Percentiles rank a stretch among this genome's conserved stretches.
Evolutionary conservation across 2,888 invertebrate species (phyloP).

Genomic region (Dolichomitus sp.): DNA sequence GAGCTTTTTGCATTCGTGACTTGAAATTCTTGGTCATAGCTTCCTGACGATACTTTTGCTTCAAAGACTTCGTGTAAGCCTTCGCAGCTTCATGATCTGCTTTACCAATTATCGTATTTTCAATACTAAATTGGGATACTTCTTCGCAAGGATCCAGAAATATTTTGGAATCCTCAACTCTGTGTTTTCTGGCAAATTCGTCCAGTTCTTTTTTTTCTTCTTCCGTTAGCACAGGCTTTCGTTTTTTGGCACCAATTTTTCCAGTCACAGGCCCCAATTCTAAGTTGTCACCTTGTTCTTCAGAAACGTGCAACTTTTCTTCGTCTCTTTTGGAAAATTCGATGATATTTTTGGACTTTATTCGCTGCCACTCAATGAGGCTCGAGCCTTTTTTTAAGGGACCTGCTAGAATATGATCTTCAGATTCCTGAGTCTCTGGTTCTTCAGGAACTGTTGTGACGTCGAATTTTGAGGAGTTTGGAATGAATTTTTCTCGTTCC

Average conservation of each 20-base stretch:
- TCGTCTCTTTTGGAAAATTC: conserved; percentile 86
- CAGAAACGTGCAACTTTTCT: conserved; percentile 80
- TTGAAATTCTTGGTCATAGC: conserved; percentile 87
- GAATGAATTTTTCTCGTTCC: conserved; percentile 76
- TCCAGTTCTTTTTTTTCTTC: conserved; percentile 60
- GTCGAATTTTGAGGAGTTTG: conserved; percentile 76
- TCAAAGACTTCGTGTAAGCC: conserved; percentile 86
- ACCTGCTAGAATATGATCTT: conserved; percentile 84
- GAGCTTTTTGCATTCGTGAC: conserved; percentile 86
- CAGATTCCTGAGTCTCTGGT: conserved; percentile 41
- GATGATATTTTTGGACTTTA: conserved; percentile 86
- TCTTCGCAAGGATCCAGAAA: conserved; percentile 41
- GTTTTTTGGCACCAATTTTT: conserved; percentile 12
- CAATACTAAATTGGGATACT: conserved; percentile 5
- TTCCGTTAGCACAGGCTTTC: not conserved
- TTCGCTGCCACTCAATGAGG: conserved; percentile 88
- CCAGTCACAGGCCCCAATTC: not conserved
- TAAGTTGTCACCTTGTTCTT: not conserved
- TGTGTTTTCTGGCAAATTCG: conserved; percentile 68
- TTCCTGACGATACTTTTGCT: conserved; percentile 85
- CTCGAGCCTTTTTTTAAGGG: conserved; percentile 87
- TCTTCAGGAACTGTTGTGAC: conserved; percentile 74
- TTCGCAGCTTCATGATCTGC: conserved; percentile 64
- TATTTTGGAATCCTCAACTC: conserved; percentile 16
- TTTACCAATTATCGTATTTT: not conserved